These are phyloP conservation scores for Malurus splendens DNA, from an alignment of 2,797 vertebrate species.

Conservation along the genomic window DNA sequence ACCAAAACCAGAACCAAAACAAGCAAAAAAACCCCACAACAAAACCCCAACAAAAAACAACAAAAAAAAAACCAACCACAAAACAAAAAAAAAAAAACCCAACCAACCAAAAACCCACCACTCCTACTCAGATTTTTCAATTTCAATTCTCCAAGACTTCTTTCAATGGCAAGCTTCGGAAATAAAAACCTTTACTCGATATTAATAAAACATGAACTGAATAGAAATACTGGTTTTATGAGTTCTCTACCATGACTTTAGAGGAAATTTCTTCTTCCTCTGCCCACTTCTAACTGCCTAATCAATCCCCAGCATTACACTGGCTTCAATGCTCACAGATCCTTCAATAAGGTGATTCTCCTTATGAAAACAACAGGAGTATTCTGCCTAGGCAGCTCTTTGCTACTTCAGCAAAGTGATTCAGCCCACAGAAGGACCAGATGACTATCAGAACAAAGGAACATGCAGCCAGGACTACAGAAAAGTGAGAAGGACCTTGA, in stretches of 20 bases:
- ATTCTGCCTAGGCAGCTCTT: background rate
- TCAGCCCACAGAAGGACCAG: background rate
- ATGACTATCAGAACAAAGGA: background rate
- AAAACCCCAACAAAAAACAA: no score
- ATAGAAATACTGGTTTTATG: background rate
- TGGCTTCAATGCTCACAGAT: background rate
- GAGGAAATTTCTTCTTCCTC: background rate
- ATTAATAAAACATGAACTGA: background rate
- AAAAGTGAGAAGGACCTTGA: background rate
- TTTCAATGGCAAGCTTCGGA: background rate
- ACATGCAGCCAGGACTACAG: background rate
- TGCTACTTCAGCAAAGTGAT: background rate
- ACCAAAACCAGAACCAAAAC: no score
- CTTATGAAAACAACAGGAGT: background rate
- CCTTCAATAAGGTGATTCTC: background rate
- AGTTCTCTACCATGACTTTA: rapidly evolving
- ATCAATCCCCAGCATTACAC: background rate
- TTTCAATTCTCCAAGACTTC: background rate
- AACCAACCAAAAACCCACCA: background rate
- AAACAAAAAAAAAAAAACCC: no score
- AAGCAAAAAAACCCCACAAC: no score
- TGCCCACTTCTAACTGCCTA: background rate
- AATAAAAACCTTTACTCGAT: background rate
- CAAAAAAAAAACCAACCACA: background rate
- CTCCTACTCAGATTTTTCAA: background rate